phyloP scores from a whole-genome alignment of 2,797 vertebrate species.

The Poecilia gillii region DNA sequence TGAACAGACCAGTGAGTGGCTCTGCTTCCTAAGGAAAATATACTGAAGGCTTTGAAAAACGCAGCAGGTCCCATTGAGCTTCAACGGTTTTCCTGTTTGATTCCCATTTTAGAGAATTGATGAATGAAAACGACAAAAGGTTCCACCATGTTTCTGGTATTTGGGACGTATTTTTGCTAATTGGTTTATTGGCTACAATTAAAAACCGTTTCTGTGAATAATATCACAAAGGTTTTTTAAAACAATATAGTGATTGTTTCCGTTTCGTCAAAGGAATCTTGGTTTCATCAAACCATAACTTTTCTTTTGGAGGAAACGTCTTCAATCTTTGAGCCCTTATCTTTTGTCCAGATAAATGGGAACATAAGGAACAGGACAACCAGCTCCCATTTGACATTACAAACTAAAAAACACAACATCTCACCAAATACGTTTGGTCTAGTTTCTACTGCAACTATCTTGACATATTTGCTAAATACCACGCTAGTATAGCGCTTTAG shows the following conservation, averaged over 20 bases:
- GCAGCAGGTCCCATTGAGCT: constrained; percentile 4
- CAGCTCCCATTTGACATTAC: neutral
- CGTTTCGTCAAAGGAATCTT: neutral
- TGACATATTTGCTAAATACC: too few species aligned
- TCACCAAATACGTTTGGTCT: too few species aligned
- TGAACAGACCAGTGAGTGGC: constrained; percentile 5
- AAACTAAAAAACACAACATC: too few species aligned
- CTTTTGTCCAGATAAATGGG: too few species aligned
- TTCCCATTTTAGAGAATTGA: neutral
- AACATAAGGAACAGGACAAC: neutral
- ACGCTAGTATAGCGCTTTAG: too few species aligned
- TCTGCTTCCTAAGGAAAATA: constrained; percentile 9
- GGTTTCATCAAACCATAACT: neutral
- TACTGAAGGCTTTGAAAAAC: constrained; percentile 3
- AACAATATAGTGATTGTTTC: neutral
- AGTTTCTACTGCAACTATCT: too few species aligned
- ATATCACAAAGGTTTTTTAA: neutral
- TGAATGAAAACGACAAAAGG: neutral
- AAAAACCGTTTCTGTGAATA: neutral
- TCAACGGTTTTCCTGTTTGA: neutral
- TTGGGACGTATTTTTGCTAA: neutral
- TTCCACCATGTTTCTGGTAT: neutral
- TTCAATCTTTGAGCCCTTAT: neutral
- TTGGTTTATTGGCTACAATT: neutral
- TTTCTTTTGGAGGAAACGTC: neutral